Conservation (phyloP, 2,888 invertebrate genomes). For the Eurytoma adleriae region DNA sequence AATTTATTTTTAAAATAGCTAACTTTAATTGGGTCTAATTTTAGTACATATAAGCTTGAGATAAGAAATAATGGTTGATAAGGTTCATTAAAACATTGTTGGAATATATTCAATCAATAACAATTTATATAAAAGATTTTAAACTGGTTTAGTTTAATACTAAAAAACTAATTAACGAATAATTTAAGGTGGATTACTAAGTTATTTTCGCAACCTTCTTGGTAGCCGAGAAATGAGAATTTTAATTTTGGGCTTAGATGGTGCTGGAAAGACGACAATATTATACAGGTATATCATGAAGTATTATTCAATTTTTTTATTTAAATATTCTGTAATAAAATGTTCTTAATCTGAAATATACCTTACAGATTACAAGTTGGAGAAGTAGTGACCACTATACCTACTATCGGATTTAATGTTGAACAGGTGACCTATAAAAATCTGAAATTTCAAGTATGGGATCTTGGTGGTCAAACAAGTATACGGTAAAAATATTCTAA, state of each 20-base stretch:
- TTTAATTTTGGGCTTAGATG: conserved; percentile 97
- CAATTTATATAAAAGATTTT: too few relatives aligned
- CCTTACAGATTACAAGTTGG: conserved; percentile 91
- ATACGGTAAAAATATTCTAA: conserved; percentile 84
- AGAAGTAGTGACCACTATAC: conserved; percentile 98
- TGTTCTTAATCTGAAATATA: conserved; percentile 5
- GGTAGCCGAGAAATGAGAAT: conserved; percentile 99
- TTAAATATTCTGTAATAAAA: background rate
- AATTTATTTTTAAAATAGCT: too few relatives aligned
- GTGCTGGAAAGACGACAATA: conserved; percentile 99
- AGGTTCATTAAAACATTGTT: too few relatives aligned
- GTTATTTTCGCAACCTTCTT: conserved; percentile 96
- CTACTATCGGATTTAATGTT: conserved; percentile 99
- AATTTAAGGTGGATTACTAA: conserved; percentile 91
- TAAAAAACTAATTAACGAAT: background rate
- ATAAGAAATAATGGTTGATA: too few relatives aligned
- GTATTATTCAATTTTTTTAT: too few relatives aligned
- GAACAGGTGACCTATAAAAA: conserved; percentile 99
- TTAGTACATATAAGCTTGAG: too few relatives aligned
- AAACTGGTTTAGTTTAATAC: background rate
- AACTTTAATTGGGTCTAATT: too few relatives aligned
- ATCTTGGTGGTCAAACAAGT: conserved; percentile 99
- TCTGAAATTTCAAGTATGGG: conserved; percentile 99
- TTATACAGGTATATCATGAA: conserved; percentile 83
- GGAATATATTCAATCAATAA: too few relatives aligned